These are phyloP conservation scores for Adelphocoris suturalis DNA, from an alignment of 2,888 invertebrate species.

Conservation along the genomic window DNA sequence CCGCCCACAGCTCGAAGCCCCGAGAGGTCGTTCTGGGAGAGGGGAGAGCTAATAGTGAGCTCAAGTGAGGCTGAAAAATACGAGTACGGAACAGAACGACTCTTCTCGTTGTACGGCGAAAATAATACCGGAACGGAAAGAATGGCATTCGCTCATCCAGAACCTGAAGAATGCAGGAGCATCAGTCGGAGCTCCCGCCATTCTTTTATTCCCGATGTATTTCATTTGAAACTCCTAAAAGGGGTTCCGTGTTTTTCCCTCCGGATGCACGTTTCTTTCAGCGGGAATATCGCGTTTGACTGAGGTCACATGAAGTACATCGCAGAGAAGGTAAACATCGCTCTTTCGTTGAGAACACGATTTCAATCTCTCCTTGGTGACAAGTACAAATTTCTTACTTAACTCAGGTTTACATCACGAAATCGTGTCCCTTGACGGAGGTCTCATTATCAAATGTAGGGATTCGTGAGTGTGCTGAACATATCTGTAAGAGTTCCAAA, in stretches of 20 bases:
- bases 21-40: not conserved
- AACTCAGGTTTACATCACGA: too few relatives aligned
- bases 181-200: constrained; percentile 9
- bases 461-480: too few relatives aligned
- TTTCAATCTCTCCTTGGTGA: too few relatives aligned
- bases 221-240: constrained; percentile 17
- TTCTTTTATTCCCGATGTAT: not conserved
- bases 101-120: not conserved
- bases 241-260: not conserved
- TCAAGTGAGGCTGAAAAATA: constrained; percentile 34
- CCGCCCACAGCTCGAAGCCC: not conserved
- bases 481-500: too few relatives aligned
- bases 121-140: constrained; percentile 4
- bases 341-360: too few relatives aligned
- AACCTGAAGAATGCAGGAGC: constrained; percentile 21
- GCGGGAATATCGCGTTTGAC: too few relatives aligned
- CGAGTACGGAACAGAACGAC: constrained; percentile 7
- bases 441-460: too few relatives aligned
- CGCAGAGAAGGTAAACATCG: too few relatives aligned
- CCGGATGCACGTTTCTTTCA: not conserved
- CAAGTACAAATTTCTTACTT: too few relatives aligned
- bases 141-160: constrained; percentile 16
- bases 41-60: constrained; percentile 19
- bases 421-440: too few relatives aligned
- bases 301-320: too few relatives aligned